Evolutionary conservation across 2,888 invertebrate genomes (phyloP), one percentile per base, ranked within the genome.

Genomic region (Synanthedon vespiformis): DNA sequence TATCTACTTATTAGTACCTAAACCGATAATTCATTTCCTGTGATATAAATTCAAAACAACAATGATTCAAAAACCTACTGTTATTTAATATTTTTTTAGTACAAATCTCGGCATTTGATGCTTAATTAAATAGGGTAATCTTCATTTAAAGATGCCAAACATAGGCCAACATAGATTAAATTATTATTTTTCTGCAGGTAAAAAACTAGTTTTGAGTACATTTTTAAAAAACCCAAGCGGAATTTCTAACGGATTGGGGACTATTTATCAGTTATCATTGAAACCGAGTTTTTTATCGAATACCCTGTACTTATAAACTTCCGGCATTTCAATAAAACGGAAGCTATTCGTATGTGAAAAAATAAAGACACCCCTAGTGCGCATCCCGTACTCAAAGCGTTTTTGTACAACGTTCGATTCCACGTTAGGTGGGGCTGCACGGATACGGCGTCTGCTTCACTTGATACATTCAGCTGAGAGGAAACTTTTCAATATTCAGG

Each of bases 381-480:
- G 66, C 67, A 70, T 72, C 72, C 73, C 64, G 60, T 58, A 55
- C 56, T 55, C 74, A 78, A n/a, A 78, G 78, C 76, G 58, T 72
- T 73, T 73, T 75, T 75, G 57, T 63, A 52, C 57, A 59, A 53
- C 55, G 58, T 74, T 74, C 64, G 61, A 66, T 57, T 70, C 71
- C 70, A 64, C 13, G 52, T 50, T 55, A 48, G 53, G 50, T 55
- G 49, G 50, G 48, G 54, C 53, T 55, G 49, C 57, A 56, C 65
- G 69, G 71, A 70, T 67, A 64, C 56, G 56, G 51, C 53, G 51
- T 51, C 48, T 48, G 48, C 4, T 16, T 34, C 34, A 34, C 10
- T 10, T 34, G 34, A 34, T 34, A 34, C 34, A 11, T 16, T 48
- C 48, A 13, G 12, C 22, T 48, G 22, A 16, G 18, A 2, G 22